Base-by-base conservation (phyloP, 2,888 invertebrate genomes). In the Athripsodes cinereus region DNA sequence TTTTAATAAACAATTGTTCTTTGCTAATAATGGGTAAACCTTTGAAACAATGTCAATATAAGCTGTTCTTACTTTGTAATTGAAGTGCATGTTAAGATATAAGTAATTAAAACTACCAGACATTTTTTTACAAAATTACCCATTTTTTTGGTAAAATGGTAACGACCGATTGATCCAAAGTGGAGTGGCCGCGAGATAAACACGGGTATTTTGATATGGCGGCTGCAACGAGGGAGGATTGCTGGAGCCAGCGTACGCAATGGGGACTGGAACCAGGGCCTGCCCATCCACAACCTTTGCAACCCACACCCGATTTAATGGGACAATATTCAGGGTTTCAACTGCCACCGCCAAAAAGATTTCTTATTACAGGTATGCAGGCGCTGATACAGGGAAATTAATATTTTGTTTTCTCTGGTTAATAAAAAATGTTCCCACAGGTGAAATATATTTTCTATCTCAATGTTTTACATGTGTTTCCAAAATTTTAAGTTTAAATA, bases 131-230 rank as follows among this genome's bases (percentile, higher is more conserved):
- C n/a, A n/a, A 8, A 31, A 31, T 31, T 31, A 11, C 11, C 8
- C 8, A 31, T 11, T 40, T 40, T 40, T 13, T n/a, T 40, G 16
- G 11, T 31, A 40, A 40, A 40, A 40, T 40, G 40, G 5, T 40
- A 40, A 40, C 16, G 3, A 8, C 13, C 13, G 13, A 40, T 40
- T 47, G 8, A 50, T 11, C 6, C 50, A 50, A 21, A 26, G 20
- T 50, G 61, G 62, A 62, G 68, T 73, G 73, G 73, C 74, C 74
- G 73, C 73, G 72, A 67, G 81, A 82, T 68, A 76, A 74, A 52
- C 78, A 81, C 73, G 82, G 82, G 2, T 82, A 82, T 63, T 76
- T 80, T 67, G 79, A 80, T 63, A 80, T 81, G 80, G 73, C 64
- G 69, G 71, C 61, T 67, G 72, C 53, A 64, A 68, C 59, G 19